phyloP scores from a whole-genome alignment of 2,888 invertebrate genomes.

The Nesidiocoris tenuis region DNA sequence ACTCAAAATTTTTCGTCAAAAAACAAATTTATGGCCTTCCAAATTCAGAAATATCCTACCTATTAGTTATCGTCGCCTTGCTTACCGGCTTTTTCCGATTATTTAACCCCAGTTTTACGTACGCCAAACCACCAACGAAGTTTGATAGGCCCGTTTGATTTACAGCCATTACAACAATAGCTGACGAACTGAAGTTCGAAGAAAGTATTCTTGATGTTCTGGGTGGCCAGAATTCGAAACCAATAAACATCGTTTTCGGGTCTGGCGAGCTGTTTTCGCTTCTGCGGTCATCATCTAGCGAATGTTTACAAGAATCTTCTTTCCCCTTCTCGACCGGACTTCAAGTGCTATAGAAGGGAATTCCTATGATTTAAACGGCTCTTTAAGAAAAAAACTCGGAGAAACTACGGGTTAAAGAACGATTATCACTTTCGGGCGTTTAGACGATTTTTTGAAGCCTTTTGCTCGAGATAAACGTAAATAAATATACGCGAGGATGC shows the following conservation, averaged over 20 bases:
- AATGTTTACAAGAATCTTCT: neutral
- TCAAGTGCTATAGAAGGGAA: neutral
- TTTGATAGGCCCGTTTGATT: neutral
- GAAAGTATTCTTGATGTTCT: neutral
- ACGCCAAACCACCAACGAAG: neutral
- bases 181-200: neutral
- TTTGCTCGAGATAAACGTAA: neutral
- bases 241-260: conserved; percentile 6
- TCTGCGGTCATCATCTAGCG: conserved; percentile 3
- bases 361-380: neutral
- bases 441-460: neutral
- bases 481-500: neutral
- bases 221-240: neutral
- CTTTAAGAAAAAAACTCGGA: too few species aligned
- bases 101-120: too few species aligned
- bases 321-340: neutral
- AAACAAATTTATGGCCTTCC: too few species aligned
- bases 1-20: too few species aligned
- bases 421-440: neutral
- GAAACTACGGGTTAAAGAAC: neutral
- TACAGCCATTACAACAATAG: neutral
- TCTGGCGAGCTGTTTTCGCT: conserved; percentile 8
- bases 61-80: too few species aligned
- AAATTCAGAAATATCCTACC: too few species aligned
- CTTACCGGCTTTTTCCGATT: too few species aligned